These are phyloP conservation scores for Centruroides vittatus DNA, from an alignment of 1,140 invertebrate genomes.

Conservation along the genomic window DNA sequence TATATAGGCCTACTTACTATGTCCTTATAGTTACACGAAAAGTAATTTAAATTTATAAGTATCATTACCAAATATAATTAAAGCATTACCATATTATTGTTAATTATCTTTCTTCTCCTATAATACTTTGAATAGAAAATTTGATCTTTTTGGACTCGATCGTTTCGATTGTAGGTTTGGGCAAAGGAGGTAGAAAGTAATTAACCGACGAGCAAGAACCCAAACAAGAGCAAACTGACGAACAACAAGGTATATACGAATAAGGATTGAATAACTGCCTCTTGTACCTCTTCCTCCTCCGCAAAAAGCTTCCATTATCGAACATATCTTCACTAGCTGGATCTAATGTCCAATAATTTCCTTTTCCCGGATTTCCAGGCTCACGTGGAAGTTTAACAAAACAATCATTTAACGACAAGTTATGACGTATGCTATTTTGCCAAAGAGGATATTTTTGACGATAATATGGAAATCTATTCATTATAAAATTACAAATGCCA, in stretches of 20 bases:
- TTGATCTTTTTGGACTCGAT: no score
- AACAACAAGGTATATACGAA: background rate
- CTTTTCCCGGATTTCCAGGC: slow-evolving; percentile 94
- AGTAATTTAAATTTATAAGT: no score
- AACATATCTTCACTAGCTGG: slow-evolving; percentile 97
- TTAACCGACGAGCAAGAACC: no score
- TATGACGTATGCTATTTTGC: slow-evolving; percentile 95
- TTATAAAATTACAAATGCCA: slow-evolving; percentile 58
- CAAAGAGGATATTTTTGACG: slow-evolving; percentile 86
- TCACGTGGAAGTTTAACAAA: slow-evolving; percentile 96
- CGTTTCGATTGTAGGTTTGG: no score
- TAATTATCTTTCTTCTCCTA: no score
- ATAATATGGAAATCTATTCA: slow-evolving; percentile 92
- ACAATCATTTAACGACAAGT: slow-evolving; percentile 92
- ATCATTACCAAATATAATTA: no score
- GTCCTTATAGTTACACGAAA: no score
- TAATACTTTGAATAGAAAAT: no score
- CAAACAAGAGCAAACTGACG: background rate
- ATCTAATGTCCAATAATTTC: slow-evolving; percentile 97
- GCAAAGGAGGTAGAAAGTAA: no score
- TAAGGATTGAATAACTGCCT: slow-evolving; percentile 42
- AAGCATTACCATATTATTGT: no score
- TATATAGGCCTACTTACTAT: no score
- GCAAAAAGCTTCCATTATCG: slow-evolving; percentile 91
- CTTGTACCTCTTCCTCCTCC: slow-evolving; percentile 87